A percentile compares a stretch with the other conserved stretches of the same genome.
These are phyloP conservation scores for Dermolepida albohirtum DNA, from an alignment of 2,888 invertebrate genomes.

Conservation along the genomic window DNA sequence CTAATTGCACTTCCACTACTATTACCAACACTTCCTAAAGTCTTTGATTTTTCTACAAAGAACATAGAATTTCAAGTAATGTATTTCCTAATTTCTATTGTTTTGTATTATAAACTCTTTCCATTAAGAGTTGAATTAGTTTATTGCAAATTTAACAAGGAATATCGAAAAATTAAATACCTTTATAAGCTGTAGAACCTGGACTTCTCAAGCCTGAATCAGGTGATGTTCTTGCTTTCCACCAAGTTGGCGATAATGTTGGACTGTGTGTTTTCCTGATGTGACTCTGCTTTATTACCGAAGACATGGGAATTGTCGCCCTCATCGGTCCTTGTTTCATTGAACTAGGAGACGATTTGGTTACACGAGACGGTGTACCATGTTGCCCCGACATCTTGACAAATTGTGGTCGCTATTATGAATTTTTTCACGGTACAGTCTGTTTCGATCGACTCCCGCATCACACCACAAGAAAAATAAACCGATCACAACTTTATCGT, in stretches of 20 bases:
- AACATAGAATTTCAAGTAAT: slow-evolving; percentile 4
- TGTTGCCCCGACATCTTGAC: slow-evolving; percentile 66
- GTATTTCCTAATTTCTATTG: not conserved
- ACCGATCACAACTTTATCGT: slow-evolving; percentile 12
- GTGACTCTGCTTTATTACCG: slow-evolving; percentile 73
- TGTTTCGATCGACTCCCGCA: slow-evolving; percentile 32
- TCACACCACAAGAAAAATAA: slow-evolving; percentile 32
- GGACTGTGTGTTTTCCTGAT: slow-evolving; percentile 74
- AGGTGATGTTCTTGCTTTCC: slow-evolving; percentile 76
- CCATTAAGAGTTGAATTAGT: not conserved
- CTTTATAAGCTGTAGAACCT: slow-evolving; percentile 77
- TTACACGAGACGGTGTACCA: slow-evolving; percentile 67
- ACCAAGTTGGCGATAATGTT: slow-evolving; percentile 74
- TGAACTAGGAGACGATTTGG: slow-evolving; percentile 77
- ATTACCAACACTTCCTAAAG: slow-evolving; percentile 64
- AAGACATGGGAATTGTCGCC: slow-evolving; percentile 81
- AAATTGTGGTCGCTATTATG: slow-evolving; percentile 36
- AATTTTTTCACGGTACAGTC: slow-evolving; percentile 32
- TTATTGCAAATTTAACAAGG: not conserved
- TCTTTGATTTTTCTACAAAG: slow-evolving; percentile 67
- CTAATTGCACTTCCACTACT: slow-evolving; percentile 72
- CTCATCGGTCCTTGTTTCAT: slow-evolving; percentile 77
- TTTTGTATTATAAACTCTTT: not conserved
- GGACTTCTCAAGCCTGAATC: slow-evolving; percentile 81
- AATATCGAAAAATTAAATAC: slow-evolving; percentile 59